Percentiles rank a stretch among this genome's conserved stretches.
Conservation (phyloP, 2,113 vertebrate species). For the Fulmarus glacialis region DNA sequence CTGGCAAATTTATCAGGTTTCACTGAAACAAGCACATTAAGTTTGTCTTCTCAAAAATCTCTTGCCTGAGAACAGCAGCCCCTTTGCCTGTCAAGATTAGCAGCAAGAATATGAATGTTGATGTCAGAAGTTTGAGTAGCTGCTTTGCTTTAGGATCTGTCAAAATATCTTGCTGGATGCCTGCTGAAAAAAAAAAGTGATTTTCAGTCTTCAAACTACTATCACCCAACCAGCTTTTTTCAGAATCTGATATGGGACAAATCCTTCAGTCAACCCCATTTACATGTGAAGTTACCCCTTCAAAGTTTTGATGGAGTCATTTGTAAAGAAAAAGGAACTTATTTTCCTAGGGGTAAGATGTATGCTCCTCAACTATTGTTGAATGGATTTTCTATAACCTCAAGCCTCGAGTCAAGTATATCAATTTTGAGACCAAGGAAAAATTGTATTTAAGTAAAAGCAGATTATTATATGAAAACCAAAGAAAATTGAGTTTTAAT, state of each 20-base stretch:
- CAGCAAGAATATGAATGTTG: neutral
- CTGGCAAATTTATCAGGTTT: neutral
- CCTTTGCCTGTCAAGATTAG: slow-evolving; percentile 37
- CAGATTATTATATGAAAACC: neutral
- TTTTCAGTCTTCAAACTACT: slow-evolving; percentile 27
- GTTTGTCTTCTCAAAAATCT: slow-evolving; percentile 1
- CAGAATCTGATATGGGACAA: neutral
- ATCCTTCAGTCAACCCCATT: neutral
- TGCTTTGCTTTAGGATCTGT: slow-evolving; percentile 26
- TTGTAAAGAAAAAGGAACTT: neutral
- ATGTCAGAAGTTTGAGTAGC: slow-evolving; percentile 45
- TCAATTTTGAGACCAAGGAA: neutral
- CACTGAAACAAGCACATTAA: neutral
- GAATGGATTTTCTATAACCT: neutral
- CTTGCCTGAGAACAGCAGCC: neutral
- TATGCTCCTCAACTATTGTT: neutral
- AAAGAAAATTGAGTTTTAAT: neutral
- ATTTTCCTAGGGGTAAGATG: neutral
- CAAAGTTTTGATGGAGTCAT: neutral
- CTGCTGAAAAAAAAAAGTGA: slow-evolving; percentile 28
- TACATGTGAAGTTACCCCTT: neutral
- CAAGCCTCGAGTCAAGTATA: neutral
- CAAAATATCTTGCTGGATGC: slow-evolving; percentile 28
- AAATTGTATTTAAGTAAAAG: neutral
- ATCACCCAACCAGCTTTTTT: neutral